Conservation (phyloP, 2,888 invertebrate species). For the Meiosimyza decipiens region DNA sequence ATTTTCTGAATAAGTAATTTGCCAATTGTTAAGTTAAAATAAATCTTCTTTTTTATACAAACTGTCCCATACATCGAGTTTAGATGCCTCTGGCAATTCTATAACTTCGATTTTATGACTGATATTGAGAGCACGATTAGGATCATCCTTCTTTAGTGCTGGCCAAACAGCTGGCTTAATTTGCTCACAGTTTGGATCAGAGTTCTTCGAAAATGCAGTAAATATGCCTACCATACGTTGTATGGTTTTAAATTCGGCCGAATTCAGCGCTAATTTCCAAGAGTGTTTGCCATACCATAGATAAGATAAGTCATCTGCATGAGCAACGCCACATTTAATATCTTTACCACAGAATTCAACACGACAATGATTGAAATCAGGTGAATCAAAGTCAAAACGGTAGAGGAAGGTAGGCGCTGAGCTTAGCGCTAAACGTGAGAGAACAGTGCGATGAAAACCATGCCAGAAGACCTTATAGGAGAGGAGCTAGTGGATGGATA, state of each 20-base stretch:
- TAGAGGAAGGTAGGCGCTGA: conserved; percentile 59
- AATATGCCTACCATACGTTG: conserved; percentile 57
- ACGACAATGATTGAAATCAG: conserved; percentile 57
- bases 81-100: conserved; percentile 53
- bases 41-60: conserved; percentile 52
- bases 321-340: conserved; percentile 57
- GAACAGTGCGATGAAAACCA: conserved; percentile 57
- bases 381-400: conserved; percentile 64
- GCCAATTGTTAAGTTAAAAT: neutral
- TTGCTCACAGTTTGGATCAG: conserved; percentile 57
- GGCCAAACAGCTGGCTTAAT: conserved; percentile 51
- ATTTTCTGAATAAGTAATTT: too few relatives aligned
- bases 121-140: conserved; percentile 57
- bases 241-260: conserved; percentile 56
- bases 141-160: conserved; percentile 48
- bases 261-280: conserved; percentile 44
- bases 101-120: conserved; percentile 49
- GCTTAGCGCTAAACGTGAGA: conserved; percentile 53
- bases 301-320: conserved; percentile 64
- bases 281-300: conserved; percentile 54
- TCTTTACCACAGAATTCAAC: conserved; percentile 55
- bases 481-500: conserved; percentile 50
- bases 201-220: conserved; percentile 58
- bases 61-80: conserved; percentile 58
- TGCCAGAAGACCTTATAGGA: conserved; percentile 63